These are phyloP conservation scores for Oeneis ivallda DNA, from an alignment of 2,888 invertebrate species.

Conservation along the genomic window DNA sequence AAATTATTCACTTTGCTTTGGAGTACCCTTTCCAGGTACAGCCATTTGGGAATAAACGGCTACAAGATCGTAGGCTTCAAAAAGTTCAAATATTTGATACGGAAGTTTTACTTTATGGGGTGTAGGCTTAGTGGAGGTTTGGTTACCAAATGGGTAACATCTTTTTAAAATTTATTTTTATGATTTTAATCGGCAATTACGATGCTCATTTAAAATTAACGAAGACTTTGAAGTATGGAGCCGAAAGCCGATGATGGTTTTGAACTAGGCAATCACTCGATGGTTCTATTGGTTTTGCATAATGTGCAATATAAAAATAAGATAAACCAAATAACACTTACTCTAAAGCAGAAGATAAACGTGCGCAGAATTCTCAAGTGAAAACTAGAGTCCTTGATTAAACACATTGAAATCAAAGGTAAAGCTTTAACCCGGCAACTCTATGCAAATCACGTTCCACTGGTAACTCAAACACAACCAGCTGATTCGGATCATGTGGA, in stretches of 20 bases:
- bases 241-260: too few species aligned
- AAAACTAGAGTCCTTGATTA: not conserved
- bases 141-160: conserved; percentile 1
- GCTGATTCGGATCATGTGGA: conserved; percentile 28
- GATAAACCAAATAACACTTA: not conserved
- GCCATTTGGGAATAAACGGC: conserved; percentile 25
- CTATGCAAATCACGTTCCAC: conserved; percentile 15
- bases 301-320: not conserved
- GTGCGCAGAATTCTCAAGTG: not conserved
- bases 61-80: conserved; percentile 21
- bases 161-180: conserved; percentile 21
- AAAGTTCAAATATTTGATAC: conserved; percentile 29
- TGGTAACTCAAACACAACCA: conserved; percentile 19
- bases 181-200: not conserved
- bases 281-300: too few species aligned
- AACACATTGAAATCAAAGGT: not conserved
- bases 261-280: too few species aligned
- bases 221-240: not conserved
- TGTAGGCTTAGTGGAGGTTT: not conserved
- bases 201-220: not conserved
- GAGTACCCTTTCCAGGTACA: conserved; percentile 32
- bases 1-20: conserved; percentile 64
- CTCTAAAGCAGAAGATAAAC: not conserved
- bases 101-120: conserved; percentile 4
- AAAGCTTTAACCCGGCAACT: not conserved